Evolutionary conservation across 2,888 invertebrate genomes (phyloP), one percentile per base, ranked within the genome.

Genomic region (Philaethria dido): DNA sequence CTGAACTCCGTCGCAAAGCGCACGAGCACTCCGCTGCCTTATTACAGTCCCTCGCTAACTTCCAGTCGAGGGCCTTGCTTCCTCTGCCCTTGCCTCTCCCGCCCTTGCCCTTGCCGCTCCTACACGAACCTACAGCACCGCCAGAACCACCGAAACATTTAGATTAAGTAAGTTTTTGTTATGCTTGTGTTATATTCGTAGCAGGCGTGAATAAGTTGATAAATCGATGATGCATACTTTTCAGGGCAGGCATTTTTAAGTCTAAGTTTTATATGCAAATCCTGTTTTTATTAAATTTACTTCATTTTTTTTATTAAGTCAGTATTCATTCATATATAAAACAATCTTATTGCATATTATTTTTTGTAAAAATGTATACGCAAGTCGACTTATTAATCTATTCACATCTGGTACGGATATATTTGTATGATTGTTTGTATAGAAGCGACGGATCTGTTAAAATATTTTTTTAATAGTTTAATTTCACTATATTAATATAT

Each of bases 1-100:
- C 98, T 0, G 98, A 98, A 78, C 93, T 99, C 50, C 93, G 98
- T 8, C 94, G 98, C 63, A 98, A 98, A 84, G 98, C 98, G 0
- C 97, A 98, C 86, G 98, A 99, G 82, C 98, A 99, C 86, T 97
- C 98, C 0, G 98, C 98, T 0, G 98, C 98, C 0, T 88, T 97
- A 25, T 86, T 96, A 62, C 96, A 96, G 81, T 95, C 95, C 44
- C 87, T 96, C 57, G 96, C 96, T 75, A 94, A 86, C 90, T 94
- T 85, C 93, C 93, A 90, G 80, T 94, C 95, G 25, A 93, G 95
- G 14, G 94, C 94, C 16, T 83, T 94, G 13, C 77, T 92, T 14
- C 89, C 89, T 0, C 81, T 92, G 50, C 91, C 90, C 1, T 79
- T 90, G 0, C 88, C 86, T 1, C 74, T 89, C 13, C 87, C 87